These are phyloP conservation scores for Agrochola litura DNA, from an alignment of 2,888 invertebrate genomes.

Conservation along the genomic window DNA sequence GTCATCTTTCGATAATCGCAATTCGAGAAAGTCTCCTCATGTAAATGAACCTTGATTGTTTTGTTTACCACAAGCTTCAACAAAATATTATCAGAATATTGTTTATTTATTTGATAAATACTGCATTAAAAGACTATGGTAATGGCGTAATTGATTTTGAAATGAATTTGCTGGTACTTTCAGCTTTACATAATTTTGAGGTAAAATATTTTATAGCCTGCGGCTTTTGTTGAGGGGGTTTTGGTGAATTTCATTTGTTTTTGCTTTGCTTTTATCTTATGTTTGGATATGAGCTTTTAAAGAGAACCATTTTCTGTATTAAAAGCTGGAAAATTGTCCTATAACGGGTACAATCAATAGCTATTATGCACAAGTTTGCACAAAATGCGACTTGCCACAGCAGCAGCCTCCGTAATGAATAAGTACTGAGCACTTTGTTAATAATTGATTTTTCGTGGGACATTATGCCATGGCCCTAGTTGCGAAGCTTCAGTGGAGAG, in stretches of 20 bases:
- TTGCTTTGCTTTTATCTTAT: background rate
- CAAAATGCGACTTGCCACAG: background rate
- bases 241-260: background rate
- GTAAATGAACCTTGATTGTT: constrained; percentile 14
- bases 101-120: constrained; percentile 20
- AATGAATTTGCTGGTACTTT: constrained; percentile 4
- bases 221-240: background rate
- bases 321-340: background rate
- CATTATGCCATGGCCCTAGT: background rate
- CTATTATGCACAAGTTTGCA: background rate
- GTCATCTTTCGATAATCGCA: background rate
- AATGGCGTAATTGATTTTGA: constrained; percentile 44
- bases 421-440: background rate
- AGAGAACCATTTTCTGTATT: background rate
- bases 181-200: background rate
- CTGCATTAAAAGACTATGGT: constrained; percentile 12
- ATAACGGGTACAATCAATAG: background rate
- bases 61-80: constrained; percentile 17
- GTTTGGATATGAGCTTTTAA: no score
- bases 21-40: background rate
- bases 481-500: background rate
- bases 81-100: constrained; percentile 18
- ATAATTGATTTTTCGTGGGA: background rate
- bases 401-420: background rate
- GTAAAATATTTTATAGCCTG: background rate